phyloP scores from a whole-genome alignment of 2,797 vertebrate genomes.

The Zalophus californianus region DNA sequence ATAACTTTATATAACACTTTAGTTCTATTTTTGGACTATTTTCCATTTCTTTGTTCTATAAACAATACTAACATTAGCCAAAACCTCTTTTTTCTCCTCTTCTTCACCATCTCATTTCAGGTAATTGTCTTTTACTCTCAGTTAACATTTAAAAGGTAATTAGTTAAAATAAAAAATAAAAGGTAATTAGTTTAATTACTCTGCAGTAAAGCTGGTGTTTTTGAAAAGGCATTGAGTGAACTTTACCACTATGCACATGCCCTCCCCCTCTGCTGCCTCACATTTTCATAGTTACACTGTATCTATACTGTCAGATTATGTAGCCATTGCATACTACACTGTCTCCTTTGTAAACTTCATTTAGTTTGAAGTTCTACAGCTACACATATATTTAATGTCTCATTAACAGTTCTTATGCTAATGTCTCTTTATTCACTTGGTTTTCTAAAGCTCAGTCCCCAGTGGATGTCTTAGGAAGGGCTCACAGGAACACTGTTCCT shows the following conservation, averaged over 20 bases:
- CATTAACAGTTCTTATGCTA: not conserved
- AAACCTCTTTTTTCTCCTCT: not conserved
- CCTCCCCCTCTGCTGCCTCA: not conserved
- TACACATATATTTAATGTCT: not conserved
- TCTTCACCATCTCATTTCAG: slow-evolving; percentile 22
- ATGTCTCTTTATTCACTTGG: not conserved
- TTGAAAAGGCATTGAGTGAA: not conserved
- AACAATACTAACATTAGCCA: slow-evolving; percentile 7
- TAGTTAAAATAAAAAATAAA: not conserved
- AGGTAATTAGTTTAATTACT: slow-evolving; percentile 43
- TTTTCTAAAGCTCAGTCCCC: slow-evolving; percentile 8
- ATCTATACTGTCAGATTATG: not conserved
- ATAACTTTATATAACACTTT: not conserved
- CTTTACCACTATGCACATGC: not conserved
- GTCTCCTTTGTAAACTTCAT: not conserved
- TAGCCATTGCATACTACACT: not conserved
- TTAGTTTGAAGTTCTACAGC: not conserved
- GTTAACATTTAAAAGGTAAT: slow-evolving; percentile 27
- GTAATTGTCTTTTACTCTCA: not conserved
- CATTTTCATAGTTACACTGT: not conserved
- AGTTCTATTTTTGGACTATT: slow-evolving; percentile 4
- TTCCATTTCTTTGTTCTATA: slow-evolving; percentile 21
- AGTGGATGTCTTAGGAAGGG: not conserved
- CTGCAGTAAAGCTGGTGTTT: not conserved
- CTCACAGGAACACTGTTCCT: not conserved